A percentile compares a stretch with the other conserved stretches of the same genome.
Conservation (phyloP, 2,113 vertebrate genomes). For the Amphiprion percula region DNA sequence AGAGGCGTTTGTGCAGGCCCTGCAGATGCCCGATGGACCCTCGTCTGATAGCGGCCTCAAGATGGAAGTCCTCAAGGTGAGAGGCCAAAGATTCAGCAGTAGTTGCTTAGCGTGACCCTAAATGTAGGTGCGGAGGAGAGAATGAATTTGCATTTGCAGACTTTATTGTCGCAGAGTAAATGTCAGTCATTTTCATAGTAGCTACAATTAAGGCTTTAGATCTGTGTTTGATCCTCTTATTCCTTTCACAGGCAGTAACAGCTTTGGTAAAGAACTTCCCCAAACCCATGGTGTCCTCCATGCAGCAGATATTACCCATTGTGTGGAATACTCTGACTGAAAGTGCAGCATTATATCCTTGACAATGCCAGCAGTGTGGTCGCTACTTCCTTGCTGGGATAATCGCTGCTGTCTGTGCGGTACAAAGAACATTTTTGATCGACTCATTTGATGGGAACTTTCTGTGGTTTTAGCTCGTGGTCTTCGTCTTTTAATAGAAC, state of each 20-base stretch:
- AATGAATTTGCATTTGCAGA: too few relatives aligned
- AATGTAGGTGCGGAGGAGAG: background rate
- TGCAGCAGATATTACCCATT: constrained; percentile 98
- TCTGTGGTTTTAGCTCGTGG: background rate
- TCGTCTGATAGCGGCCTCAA: constrained; percentile 96
- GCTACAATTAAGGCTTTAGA: background rate
- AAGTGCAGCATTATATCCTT: constrained; percentile 98
- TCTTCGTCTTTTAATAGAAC: too few relatives aligned
- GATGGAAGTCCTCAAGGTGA: constrained; percentile 98
- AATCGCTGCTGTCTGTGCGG: background rate
- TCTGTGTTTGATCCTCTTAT: background rate
- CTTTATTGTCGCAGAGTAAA: background rate
- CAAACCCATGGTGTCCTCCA: constrained; percentile 97
- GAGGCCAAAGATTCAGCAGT: background rate
- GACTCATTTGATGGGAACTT: background rate
- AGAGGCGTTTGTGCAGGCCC: constrained; percentile 95
- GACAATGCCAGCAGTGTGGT: background rate
- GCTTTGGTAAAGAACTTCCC: constrained; percentile 98
- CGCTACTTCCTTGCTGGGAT: background rate
- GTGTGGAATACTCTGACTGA: constrained; percentile 99
- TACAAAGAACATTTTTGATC: background rate
- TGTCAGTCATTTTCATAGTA: background rate
- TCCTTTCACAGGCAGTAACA: constrained; percentile 90
- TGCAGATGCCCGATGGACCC: constrained; percentile 95
- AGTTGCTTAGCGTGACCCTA: background rate